Evolutionary conservation across 1,140 invertebrate species (phyloP), one percentile per base, ranked within the genome.

Genomic region (Trichomalopsis sarcophagae): DNA sequence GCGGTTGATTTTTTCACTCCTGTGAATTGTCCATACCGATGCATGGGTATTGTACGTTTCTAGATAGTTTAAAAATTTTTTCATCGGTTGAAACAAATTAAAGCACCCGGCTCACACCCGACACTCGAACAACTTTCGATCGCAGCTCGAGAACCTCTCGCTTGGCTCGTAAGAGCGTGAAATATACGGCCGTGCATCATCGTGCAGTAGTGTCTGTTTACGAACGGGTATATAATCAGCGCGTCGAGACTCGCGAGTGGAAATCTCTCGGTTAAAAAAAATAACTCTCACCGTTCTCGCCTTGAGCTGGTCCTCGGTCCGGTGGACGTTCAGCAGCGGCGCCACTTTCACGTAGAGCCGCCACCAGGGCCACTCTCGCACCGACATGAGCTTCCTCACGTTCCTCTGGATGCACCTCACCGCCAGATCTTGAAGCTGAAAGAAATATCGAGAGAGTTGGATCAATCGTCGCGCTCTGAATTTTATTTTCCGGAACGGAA

Each of bases 301-400:
- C 89, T 95, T 95, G 6, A 99, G 94, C 89, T 98, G 96, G 92
- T 99, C 97, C 91, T 99, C 98, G 21, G 97, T 98, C 81, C 98
- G 95, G 91, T 98, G 97, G 7, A 99, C 98, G 90, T 98, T 98
- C 27, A 99, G 94, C 79, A 99, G 94, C 27, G 98, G 98, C 68
- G 97, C 96, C 47, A 99, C 97, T 88, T 97, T 96, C 30, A 98
- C 96, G 90, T 98, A 95, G 75, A 99, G 94, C 81, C 97, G 94
- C 98, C 98, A 99, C 98, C 98, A 99, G 6, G 97, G 96, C 98
- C 98, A 99, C 92, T 98, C 97, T 74, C 97, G 94, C 1, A 99
- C 97, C 50, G 96, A 95, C 91, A 99, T 95, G 90, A 98, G 97
- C 88, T 98, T 98, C 86, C 97, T 95, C 2, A 99, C 97, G 94